These are phyloP conservation scores for Poicephalus meyeri DNA, from an alignment of 2,113 vertebrate species.

Conservation along the genomic window DNA sequence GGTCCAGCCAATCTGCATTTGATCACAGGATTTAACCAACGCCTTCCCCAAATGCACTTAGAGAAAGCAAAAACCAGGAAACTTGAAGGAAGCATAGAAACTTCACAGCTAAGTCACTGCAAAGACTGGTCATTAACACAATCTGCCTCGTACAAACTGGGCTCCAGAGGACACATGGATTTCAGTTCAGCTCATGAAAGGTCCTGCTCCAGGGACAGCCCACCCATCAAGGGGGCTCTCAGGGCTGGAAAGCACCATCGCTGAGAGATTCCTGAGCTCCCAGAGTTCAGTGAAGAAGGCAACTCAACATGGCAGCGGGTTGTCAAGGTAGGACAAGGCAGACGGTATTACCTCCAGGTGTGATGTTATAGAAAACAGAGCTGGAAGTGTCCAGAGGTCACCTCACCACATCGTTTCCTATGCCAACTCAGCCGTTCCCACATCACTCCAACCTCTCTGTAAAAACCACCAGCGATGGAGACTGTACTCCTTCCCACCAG, in stretches of 20 bases:
- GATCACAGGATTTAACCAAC: neutral
- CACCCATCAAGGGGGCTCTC: neutral
- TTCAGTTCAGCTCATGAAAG: accelerated
- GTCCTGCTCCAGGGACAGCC: neutral
- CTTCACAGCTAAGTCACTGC: too few species aligned
- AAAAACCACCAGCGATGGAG: neutral
- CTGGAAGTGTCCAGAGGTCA: neutral
- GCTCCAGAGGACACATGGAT: neutral
- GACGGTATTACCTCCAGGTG: neutral
- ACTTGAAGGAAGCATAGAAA: neutral
- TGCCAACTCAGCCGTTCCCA: neutral
- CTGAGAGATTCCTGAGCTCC: neutral
- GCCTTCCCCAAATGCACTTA: neutral
- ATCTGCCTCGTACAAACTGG: accelerated
- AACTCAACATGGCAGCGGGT: accelerated
- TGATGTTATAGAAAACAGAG: neutral
- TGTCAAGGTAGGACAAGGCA: neutral
- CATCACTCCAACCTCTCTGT: accelerated
- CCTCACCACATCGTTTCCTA: neutral
- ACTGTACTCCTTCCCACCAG: accelerated
- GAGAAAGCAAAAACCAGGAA: neutral
- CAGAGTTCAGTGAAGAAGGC: accelerated
- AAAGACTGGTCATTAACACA: neutral
- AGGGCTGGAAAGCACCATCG: accelerated
- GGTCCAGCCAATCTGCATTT: neutral